A percentile compares a stretch with the other conserved stretches of the same genome.
Conservation (phyloP, 2,797 vertebrate genomes). For the Rhinella marina region DNA sequence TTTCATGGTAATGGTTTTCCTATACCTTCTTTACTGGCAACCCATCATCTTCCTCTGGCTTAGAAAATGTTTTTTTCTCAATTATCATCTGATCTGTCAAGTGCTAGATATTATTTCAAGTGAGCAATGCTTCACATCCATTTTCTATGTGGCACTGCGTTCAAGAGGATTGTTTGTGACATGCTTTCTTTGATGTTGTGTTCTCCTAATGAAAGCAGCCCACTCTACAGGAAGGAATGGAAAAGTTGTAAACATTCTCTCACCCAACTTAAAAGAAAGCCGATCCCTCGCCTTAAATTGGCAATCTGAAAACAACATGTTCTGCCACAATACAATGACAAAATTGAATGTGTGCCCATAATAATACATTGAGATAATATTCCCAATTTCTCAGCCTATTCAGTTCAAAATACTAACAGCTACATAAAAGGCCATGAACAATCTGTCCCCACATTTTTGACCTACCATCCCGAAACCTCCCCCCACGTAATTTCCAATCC, state of each 20-base stretch:
- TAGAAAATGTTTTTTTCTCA: slow-evolving; percentile 18
- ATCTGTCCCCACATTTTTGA: no score
- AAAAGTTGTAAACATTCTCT: slow-evolving; percentile 9
- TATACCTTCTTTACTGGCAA: background rate
- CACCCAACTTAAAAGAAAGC: background rate
- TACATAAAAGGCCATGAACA: no score
- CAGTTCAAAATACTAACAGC: no score
- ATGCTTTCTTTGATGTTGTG: slow-evolving; percentile 31
- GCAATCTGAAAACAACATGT: slow-evolving; percentile 5
- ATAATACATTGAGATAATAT: background rate
- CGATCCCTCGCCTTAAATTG: slow-evolving; percentile 3
- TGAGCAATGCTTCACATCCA: slow-evolving; percentile 24
- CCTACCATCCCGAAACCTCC: no score
- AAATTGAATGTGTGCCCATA: background rate
- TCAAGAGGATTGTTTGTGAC: slow-evolving; percentile 48
- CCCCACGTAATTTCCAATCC: no score
- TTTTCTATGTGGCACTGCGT: slow-evolving; percentile 11
- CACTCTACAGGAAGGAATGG: slow-evolving; percentile 19
- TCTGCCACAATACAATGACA: background rate
- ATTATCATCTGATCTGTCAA: slow-evolving; percentile 14
- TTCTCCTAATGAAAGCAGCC: slow-evolving; percentile 26
- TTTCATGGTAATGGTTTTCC: background rate
- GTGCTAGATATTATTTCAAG: slow-evolving; percentile 19
- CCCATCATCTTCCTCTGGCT: background rate
- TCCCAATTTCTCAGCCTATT: no score